Evolutionary conservation across 2,888 invertebrate species (phyloP).

Genomic region (Hydropsyche betteni): DNA sequence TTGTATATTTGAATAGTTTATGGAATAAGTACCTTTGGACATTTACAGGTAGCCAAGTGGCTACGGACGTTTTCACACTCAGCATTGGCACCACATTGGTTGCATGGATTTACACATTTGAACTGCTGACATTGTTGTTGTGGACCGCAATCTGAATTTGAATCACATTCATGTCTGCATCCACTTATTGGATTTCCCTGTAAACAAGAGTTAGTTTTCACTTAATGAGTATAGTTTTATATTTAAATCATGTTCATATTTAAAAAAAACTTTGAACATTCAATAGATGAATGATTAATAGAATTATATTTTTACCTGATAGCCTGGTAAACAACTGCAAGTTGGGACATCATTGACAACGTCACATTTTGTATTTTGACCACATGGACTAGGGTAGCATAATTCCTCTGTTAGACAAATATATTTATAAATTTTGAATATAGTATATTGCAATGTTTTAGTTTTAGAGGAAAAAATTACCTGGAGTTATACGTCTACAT

Average conservation of each 20-base stretch:
- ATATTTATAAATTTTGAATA: too few relatives aligned
- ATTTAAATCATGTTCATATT: too few relatives aligned
- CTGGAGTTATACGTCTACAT: constrained; percentile 79
- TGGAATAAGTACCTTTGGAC: constrained; percentile 71
- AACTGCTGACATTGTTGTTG: constrained; percentile 78
- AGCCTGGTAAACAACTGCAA: constrained; percentile 81
- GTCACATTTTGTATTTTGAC: constrained; percentile 81
- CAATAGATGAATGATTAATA: too few relatives aligned
- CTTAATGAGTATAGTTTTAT: too few relatives aligned
- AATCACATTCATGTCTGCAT: constrained; percentile 85
- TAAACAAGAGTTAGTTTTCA: neutral
- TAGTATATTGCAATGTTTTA: constrained; percentile 12
- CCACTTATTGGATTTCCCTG: constrained; percentile 80
- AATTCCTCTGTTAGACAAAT: constrained; percentile 73
- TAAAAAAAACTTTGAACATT: too few relatives aligned
- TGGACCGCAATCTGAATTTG: constrained; percentile 76
- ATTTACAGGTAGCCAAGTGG: constrained; percentile 81
- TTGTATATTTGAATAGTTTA: neutral
- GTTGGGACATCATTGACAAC: constrained; percentile 79
- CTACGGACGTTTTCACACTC: constrained; percentile 78
- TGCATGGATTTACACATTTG: constrained; percentile 80
- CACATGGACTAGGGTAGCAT: constrained; percentile 85
- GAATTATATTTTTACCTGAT: constrained; percentile 59
- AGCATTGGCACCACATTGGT: constrained; percentile 80
- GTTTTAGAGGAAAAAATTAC: constrained; percentile 59